These are phyloP conservation scores for Scaptomyza hsui DNA, from an alignment of 1,140 invertebrate species.

Conservation along the genomic window DNA sequence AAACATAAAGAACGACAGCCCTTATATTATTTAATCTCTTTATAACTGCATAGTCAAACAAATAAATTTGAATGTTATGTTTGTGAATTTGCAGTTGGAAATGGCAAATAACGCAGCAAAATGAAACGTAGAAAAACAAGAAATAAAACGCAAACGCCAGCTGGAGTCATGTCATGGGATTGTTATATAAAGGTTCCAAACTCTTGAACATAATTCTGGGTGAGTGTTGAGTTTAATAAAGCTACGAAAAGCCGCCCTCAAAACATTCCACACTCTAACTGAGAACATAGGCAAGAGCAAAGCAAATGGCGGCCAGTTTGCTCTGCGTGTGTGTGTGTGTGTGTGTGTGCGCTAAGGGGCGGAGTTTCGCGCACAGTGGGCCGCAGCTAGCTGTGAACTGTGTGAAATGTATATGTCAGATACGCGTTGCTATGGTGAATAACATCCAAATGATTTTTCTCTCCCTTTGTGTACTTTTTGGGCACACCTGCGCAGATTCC, in stretches of 20 bases:
- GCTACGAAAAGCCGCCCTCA: slow-evolving; percentile 18
- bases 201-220: slow-evolving; percentile 84
- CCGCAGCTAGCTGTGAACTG: slow-evolving; percentile 4
- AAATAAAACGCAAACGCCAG: slow-evolving; percentile 69
- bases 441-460: slow-evolving; percentile 19
- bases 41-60: not conserved
- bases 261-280: not conserved
- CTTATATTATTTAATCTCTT: not conserved
- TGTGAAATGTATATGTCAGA: slow-evolving; percentile 31
- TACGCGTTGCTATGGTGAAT: slow-evolving; percentile 9
- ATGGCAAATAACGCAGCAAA: slow-evolving; percentile 57
- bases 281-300: slow-evolving; percentile 36
- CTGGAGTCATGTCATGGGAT: slow-evolving; percentile 84
- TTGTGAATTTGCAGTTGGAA: slow-evolving; percentile 57
- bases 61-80: not conserved
- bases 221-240: slow-evolving; percentile 51
- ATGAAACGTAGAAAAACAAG: slow-evolving; percentile 83
- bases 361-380: slow-evolving; percentile 74
- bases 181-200: slow-evolving; percentile 84
- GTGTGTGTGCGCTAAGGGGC: slow-evolving; percentile 49
- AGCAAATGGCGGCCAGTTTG: slow-evolving; percentile 65
- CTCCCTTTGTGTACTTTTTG: slow-evolving; percentile 15
- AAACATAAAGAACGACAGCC: too few species aligned
- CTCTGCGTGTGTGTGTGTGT: slow-evolving; percentile 19
- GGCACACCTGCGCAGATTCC: slow-evolving; percentile 78